These are phyloP conservation scores for Leuctra nigra DNA, from an alignment of 2,888 invertebrate genomes.

Conservation along the genomic window DNA sequence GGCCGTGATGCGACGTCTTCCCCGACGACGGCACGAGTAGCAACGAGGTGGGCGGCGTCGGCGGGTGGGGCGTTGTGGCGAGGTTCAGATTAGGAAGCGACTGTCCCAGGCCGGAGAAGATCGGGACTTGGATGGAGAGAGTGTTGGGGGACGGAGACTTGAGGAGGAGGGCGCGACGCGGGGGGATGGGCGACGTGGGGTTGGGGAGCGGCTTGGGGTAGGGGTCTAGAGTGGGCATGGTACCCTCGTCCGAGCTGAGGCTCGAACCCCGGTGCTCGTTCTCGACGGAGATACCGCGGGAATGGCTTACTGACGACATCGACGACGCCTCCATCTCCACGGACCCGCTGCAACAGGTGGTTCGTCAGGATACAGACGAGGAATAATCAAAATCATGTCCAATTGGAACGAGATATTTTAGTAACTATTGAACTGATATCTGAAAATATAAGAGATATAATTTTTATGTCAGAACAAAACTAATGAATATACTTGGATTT, in stretches of 20 bases:
- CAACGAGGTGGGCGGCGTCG: slow-evolving; percentile 41
- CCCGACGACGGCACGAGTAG: slow-evolving; percentile 41
- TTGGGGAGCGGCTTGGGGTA: slow-evolving; percentile 10
- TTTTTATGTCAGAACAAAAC: too few relatives aligned
- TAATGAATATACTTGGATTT: too few relatives aligned
- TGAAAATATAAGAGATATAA: too few relatives aligned
- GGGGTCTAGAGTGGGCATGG: background rate
- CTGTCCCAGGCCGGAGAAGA: slow-evolving; percentile 60
- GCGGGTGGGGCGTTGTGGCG: slow-evolving; percentile 38
- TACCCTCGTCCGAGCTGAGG: slow-evolving; percentile 53
- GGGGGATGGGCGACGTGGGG: slow-evolving; percentile 16
- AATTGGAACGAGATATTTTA: too few relatives aligned
- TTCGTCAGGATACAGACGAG: too few relatives aligned
- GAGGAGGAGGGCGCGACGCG: slow-evolving; percentile 36
- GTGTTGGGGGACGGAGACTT: slow-evolving; percentile 59
- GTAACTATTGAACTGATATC: too few relatives aligned
- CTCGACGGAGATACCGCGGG: slow-evolving; percentile 54
- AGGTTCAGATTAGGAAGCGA: slow-evolving; percentile 69
- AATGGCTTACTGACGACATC: slow-evolving; percentile 43
- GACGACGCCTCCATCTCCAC: slow-evolving; percentile 55
- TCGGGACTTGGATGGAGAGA: slow-evolving; percentile 63
- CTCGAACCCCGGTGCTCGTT: slow-evolving; percentile 57
- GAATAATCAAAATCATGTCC: too few relatives aligned
- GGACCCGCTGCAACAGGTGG: slow-evolving; percentile 59
- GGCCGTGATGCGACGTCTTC: slow-evolving; percentile 39